These are phyloP conservation scores for Sisyra terminalis DNA, from an alignment of 2,888 invertebrate species.

Conservation along the genomic window DNA sequence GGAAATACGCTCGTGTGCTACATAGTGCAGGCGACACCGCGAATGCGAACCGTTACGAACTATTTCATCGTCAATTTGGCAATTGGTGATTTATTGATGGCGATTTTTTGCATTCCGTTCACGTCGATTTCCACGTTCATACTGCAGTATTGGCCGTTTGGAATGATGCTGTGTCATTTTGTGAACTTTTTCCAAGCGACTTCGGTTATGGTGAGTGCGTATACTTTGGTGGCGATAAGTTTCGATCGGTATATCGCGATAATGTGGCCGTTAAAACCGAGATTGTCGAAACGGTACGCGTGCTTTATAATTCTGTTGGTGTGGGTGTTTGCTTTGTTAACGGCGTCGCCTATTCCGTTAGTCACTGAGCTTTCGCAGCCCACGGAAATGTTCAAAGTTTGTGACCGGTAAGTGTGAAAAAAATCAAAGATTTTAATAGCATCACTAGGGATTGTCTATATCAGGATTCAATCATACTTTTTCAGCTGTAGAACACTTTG, in stretches of 20 bases:
- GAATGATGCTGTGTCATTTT: conserved; percentile 59
- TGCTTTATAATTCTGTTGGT: conserved; percentile 50
- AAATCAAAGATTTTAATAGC: too few species aligned
- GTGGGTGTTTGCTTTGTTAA: conserved; percentile 60
- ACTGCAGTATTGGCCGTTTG: conserved; percentile 74
- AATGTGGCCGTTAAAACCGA: conserved; percentile 70
- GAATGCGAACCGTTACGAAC: conserved; percentile 86
- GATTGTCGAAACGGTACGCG: conserved; percentile 57
- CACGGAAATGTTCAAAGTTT: conserved; percentile 38
- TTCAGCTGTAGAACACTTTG: too few species aligned
- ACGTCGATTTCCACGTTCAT: conserved; percentile 68
- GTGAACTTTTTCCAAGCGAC: conserved; percentile 72
- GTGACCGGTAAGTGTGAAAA: conserved; percentile 40
- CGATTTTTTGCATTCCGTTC: conserved; percentile 80
- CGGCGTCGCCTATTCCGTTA: conserved; percentile 66
- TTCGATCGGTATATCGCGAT: conserved; percentile 83
- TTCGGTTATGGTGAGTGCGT: conserved; percentile 71
- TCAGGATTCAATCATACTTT: too few species aligned
- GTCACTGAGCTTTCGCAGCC: conserved; percentile 54
- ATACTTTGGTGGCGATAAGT: conserved; percentile 80
- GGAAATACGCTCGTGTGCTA: conserved; percentile 75
- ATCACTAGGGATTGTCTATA: too few species aligned
- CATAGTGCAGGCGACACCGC: conserved; percentile 64
- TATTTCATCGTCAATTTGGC: conserved; percentile 83
- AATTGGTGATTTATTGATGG: conserved; percentile 79